Evolutionary conservation across 2,113 vertebrate species (phyloP), one percentile per base, ranked within the genome.

Genomic region (Cygnus atratus): DNA sequence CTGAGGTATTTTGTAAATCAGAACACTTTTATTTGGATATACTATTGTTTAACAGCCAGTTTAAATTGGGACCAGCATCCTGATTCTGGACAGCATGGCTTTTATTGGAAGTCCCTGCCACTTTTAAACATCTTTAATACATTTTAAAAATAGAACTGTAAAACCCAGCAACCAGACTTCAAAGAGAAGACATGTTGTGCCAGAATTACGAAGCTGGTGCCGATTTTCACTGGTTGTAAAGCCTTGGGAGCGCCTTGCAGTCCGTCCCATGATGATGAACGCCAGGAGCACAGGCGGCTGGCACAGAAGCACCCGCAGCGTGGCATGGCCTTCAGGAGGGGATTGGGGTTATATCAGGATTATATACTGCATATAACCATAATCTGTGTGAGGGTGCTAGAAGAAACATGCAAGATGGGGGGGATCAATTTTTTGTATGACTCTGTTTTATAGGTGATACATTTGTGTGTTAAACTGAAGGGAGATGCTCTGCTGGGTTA

Each of bases 81-180:
- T 98, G 97, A 97, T 98, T 98, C 97, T 97, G 97, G 97, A 98
- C 97, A 97, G 87, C 88, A 94, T 11, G 4, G 93, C 63, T 98
- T 98, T 98, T 98, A 98, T 98, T 97, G 97, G 98, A 97, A 98
- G 95, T 97, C 97, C 96, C 98, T 98, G 98, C 98, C 97, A 98
- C 97, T 62, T 98, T 98, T 97, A 98, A 98, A 98, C 97, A 97
- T 98, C 97, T 98, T 98, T 98, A 98, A 98, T 98, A 98, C 97
- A 97, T 98, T 98, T 98, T 98, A 97, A 98, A 98, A 98, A 98
- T 98, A 98, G 97, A 98, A 98, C 97, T 97, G 98, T 98, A 98
- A 98, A 98, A 98, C 83, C 83, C 97, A 97, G 97, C 93, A 96
- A 97, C 88, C 96, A 97, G 97, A 98, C 98, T 97, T 98, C 98